These are phyloP conservation scores for Drosophila emarginata DNA, from an alignment of 2,888 invertebrate genomes.

Conservation along the genomic window DNA sequence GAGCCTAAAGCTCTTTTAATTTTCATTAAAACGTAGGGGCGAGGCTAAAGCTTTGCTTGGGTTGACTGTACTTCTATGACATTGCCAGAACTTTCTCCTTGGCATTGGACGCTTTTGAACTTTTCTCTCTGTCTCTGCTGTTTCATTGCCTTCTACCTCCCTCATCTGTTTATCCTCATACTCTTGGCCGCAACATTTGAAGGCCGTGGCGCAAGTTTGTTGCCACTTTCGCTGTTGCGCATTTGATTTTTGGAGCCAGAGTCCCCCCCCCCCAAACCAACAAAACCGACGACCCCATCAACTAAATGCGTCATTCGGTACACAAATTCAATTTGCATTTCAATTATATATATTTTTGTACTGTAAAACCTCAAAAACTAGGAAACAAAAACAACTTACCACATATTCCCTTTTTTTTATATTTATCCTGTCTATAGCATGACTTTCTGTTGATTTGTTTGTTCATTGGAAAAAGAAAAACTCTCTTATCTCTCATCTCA, in stretches of 20 bases:
- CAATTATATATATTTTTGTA: constrained; percentile 46
- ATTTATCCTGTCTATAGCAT: neutral
- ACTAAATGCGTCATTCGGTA: constrained; percentile 62
- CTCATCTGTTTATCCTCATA: too few relatives aligned
- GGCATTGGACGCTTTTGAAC: constrained; percentile 75
- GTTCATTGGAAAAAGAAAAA: neutral
- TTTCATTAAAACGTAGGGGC: neutral
- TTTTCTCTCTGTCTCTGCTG: constrained; percentile 26
- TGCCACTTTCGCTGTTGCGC: constrained; percentile 61
- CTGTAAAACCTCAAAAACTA: constrained; percentile 40
- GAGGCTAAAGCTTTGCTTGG: constrained; percentile 37
- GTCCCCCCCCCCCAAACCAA: constrained; percentile 20
- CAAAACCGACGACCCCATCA: constrained; percentile 31
- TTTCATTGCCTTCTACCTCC: constrained; percentile 15
- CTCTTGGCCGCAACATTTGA: constrained; percentile 22
- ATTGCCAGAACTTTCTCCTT: constrained; percentile 70
- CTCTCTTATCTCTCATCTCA: neutral
- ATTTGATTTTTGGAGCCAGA: constrained; percentile 29
- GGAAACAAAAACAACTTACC: constrained; percentile 11
- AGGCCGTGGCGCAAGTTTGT: constrained; percentile 61
- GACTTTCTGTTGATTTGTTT: constrained; percentile 1
- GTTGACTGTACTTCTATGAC: constrained; percentile 73
- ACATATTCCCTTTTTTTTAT: neutral
- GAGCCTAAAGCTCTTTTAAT: constrained; percentile 19
- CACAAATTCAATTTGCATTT: constrained; percentile 66